Base-by-base conservation (phyloP, 2,888 invertebrate species). In the Epirrhoe alternata region DNA sequence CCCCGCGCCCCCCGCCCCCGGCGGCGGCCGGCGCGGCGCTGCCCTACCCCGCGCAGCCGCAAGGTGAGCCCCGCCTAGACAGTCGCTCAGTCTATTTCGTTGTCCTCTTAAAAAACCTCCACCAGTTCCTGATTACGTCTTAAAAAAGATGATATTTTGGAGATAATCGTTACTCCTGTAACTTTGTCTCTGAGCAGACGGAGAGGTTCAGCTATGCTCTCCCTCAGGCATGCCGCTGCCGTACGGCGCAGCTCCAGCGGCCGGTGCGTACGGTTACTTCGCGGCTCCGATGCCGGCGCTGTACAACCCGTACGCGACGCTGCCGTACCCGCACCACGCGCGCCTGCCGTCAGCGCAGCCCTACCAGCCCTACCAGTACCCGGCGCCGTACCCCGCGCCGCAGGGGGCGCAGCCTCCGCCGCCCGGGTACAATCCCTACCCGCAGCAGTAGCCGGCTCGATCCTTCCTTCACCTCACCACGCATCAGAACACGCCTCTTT, bases 271-370 rank as follows among this genome's bases (percentile, higher is more conserved):
- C 89, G 96, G 97, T 33, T 97, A 96, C 87, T 95, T 95, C 77
- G 95, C 96, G 75, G 95, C 97, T 63, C 96, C 97, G 17, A 95
- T 98, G 96, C 98, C 98, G 16, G 94, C 96, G 77, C 94, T 96
- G 59, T 98, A 97, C 90, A 97, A 97, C 94, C 97, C 97, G 55
- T 97, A 97, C 88, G 96, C 96, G 70, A 97, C 97, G 72, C 95
- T 97, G 90, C 97, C 97, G 30, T 97, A 97, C 94, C 97, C 96
- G 80, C 88, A 93, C 84, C 93, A 89, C 86, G 87, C 94, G 74
- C 95, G 95, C 86, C 86, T 90, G 69, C 94, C 94, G 58, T 94
- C 94, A 72, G 94, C 95, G 65, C 86, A 84, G 78, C 80, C 79
- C 74, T 90, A 91, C 87, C 92, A 85, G 90, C 86, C 89, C 75